Evolutionary conservation across 2,888 invertebrate genomes (phyloP).

Genomic region (Unio pictorum): DNA sequence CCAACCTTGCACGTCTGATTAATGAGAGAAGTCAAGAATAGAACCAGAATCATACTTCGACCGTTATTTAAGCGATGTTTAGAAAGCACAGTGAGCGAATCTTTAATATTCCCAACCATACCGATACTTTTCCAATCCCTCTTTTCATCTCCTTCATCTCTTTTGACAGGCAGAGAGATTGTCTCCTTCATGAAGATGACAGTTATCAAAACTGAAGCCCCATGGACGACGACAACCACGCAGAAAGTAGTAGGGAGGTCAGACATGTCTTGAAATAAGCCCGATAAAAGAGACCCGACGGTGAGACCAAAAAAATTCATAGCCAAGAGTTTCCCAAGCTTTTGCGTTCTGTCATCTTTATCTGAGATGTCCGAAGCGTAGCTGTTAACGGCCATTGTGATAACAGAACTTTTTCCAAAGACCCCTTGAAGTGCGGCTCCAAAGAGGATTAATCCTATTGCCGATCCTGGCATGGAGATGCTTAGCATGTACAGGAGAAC

Average conservation of each 20-base stretch:
- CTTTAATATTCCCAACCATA: slow-evolving; percentile 45
- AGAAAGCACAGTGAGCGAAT: slow-evolving; percentile 52
- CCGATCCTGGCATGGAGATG: slow-evolving; percentile 32
- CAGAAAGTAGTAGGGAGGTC: slow-evolving; percentile 56
- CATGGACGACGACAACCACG: slow-evolving; percentile 58
- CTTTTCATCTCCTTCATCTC: slow-evolving; percentile 11
- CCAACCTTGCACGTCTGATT: slow-evolving; percentile 68
- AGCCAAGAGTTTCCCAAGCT: slow-evolving; percentile 64
- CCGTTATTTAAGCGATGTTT: slow-evolving; percentile 43
- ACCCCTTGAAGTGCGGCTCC: slow-evolving; percentile 65
- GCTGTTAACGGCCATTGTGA: slow-evolving; percentile 71
- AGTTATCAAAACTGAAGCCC: slow-evolving; percentile 53
- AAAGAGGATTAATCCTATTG: slow-evolving; percentile 55
- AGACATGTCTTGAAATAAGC: slow-evolving; percentile 54
- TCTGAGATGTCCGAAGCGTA: slow-evolving; percentile 67
- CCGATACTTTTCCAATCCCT: slow-evolving; percentile 21
- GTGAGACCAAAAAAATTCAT: slow-evolving; percentile 71
- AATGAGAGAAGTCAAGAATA: slow-evolving; percentile 55
- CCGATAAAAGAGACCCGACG: slow-evolving; percentile 64
- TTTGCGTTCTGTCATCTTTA: slow-evolving; percentile 59
- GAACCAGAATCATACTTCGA: slow-evolving; percentile 48
- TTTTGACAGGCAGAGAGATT: slow-evolving; percentile 26
- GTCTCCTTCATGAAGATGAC: slow-evolving; percentile 59
- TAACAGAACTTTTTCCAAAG: slow-evolving; percentile 69
- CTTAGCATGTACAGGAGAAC: slow-evolving; percentile 64